Evolutionary conservation across 2,113 vertebrate genomes (phyloP).

Genomic region (Sinocyclocheilus rhinocerous): DNA sequence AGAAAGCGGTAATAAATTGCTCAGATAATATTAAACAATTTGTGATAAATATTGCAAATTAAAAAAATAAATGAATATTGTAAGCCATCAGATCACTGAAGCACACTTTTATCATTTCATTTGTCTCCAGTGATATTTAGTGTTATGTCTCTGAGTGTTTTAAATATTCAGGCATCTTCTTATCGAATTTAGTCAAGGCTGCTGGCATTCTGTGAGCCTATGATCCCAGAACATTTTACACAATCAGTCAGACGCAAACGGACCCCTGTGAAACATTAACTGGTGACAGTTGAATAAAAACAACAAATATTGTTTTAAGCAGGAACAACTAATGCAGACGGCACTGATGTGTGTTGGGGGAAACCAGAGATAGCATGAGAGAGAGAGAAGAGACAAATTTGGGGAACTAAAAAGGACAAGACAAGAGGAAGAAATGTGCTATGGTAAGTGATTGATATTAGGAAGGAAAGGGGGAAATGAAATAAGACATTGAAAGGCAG

Average conservation of each 20-base stretch:
- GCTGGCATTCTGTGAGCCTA: background rate
- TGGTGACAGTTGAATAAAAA: slow-evolving; percentile 24
- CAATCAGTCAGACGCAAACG: background rate
- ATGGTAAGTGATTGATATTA: background rate
- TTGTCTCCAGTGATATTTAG: background rate
- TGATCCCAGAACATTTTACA: background rate
- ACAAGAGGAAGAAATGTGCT: background rate
- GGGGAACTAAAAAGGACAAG: background rate
- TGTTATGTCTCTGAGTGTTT: background rate
- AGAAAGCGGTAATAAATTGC: background rate
- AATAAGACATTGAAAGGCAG: background rate
- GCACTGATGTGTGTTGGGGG: background rate
- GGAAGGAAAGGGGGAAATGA: slow-evolving; percentile 8
- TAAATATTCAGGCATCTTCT: background rate
- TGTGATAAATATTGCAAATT: background rate
- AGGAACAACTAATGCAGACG: slow-evolving; percentile 29
- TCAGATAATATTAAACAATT: background rate
- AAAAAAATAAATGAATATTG: background rate
- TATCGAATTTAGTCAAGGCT: background rate
- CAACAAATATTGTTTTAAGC: slow-evolving; percentile 20
- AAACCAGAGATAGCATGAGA: background rate
- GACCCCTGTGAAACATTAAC: slow-evolving; percentile 27
- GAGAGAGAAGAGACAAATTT: background rate
- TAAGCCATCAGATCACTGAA: background rate
- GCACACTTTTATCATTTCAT: background rate